Evolutionary conservation across 2,113 vertebrate genomes (phyloP).

Genomic region (Struthio camelus): DNA sequence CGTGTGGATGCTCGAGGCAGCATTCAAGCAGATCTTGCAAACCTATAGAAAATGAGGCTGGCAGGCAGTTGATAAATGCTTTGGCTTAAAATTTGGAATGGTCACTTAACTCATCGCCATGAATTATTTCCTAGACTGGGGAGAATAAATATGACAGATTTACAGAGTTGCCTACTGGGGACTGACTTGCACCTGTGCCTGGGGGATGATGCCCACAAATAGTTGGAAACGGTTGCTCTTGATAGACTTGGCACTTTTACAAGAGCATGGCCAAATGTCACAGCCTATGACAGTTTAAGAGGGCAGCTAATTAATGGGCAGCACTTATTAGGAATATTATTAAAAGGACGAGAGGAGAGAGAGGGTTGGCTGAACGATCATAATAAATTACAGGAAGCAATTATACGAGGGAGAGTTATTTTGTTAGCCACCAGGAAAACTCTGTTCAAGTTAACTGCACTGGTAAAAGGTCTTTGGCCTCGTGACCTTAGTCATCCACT

Average conservation of each 20-base stretch:
- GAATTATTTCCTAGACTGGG: constrained; percentile 40
- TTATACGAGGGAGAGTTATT: not conserved
- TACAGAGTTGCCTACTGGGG: constrained; percentile 31
- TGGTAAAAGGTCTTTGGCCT: not conserved
- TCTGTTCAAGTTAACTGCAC: not conserved
- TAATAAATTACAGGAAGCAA: constrained; percentile 49
- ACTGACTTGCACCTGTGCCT: constrained; percentile 58
- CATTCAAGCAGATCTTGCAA: not conserved
- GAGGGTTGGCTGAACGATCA: not conserved
- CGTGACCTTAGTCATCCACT: not conserved
- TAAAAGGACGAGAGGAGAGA: constrained; percentile 2
- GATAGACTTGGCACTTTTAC: constrained; percentile 45
- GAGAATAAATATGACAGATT: constrained; percentile 58
- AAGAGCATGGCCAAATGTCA: not conserved
- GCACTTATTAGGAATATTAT: constrained; percentile 24
- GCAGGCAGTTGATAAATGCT: not conserved
- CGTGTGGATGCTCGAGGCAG: not conserved
- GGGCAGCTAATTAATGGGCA: constrained; percentile 45
- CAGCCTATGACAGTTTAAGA: constrained; percentile 56
- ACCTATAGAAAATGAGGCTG: constrained; percentile 10
- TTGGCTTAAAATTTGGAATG: constrained; percentile 3
- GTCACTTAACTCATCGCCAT: not conserved
- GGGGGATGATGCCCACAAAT: constrained; percentile 66
- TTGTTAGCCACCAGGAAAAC: constrained; percentile 13
- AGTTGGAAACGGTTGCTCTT: constrained; percentile 46